These are phyloP conservation scores for Athene cunicularia DNA, from an alignment of 2,113 vertebrate genomes.

Conservation along the genomic window DNA sequence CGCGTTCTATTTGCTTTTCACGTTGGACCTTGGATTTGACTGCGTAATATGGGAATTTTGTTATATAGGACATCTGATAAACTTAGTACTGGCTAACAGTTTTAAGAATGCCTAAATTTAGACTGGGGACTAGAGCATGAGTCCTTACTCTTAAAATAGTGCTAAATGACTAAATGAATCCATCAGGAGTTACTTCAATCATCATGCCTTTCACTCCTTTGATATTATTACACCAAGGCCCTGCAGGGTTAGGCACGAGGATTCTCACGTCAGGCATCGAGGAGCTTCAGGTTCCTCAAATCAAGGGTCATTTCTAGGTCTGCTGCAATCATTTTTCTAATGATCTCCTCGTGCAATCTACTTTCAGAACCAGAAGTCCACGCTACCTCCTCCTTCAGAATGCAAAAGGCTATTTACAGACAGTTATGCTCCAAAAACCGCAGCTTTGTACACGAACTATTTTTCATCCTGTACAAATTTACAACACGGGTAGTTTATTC, in stretches of 20 bases:
- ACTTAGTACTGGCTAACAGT: background rate
- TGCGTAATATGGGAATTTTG: background rate
- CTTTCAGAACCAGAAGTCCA: background rate
- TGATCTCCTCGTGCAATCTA: background rate
- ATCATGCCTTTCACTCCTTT: background rate
- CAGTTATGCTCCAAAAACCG: background rate
- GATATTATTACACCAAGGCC: background rate
- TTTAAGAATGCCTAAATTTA: background rate
- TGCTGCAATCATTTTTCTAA: background rate
- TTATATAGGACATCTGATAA: background rate
- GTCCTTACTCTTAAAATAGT: background rate
- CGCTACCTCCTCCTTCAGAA: background rate
- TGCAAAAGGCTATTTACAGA: background rate
- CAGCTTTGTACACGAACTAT: background rate
- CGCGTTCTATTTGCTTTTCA: background rate
- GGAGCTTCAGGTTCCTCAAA: background rate
- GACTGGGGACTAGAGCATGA: background rate
- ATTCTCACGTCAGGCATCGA: background rate
- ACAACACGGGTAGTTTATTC: background rate
- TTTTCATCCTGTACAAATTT: background rate
- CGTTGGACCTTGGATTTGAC: background rate
- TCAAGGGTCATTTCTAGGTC: background rate
- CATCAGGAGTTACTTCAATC: background rate
- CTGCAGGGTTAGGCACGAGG: background rate
- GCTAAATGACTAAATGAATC: background rate